A percentile compares a stretch with the other conserved stretches of the same genome.
Conservation (phyloP, 2,113 vertebrate species). For the Oncorhynchus mykiss region DNA sequence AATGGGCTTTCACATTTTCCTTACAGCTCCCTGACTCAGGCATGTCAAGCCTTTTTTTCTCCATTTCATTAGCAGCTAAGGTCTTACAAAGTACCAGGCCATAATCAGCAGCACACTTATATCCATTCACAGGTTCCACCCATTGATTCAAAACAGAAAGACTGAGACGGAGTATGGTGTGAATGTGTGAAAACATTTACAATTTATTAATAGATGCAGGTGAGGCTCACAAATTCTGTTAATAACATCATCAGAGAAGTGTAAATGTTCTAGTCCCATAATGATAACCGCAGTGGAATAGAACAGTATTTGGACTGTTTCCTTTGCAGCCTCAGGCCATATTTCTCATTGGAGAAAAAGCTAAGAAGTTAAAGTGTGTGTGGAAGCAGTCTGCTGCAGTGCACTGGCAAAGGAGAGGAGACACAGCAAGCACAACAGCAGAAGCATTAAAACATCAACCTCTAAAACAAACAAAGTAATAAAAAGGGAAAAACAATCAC, state of each 20-base stretch:
- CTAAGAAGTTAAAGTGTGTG: not conserved
- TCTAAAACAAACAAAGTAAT: constrained; percentile 13
- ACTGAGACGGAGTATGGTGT: constrained; percentile 11
- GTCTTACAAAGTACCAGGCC: too few species aligned
- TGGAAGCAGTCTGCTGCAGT: not conserved
- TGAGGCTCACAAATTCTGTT: constrained; percentile 40
- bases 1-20: too few species aligned
- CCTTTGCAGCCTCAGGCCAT: constrained; percentile 13
- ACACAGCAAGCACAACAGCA: constrained; percentile 12
- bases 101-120: too few species aligned
- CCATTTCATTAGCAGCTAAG: too few species aligned
- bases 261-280: constrained; percentile 20
- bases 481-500: constrained; percentile 32
- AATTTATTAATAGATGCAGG: constrained; percentile 71
- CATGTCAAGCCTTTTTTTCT: not conserved
- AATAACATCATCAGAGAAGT: constrained; percentile 30
- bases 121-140: too few species aligned
- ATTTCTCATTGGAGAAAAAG: constrained; percentile 20
- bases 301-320: constrained; percentile 29
- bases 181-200: constrained; percentile 70
- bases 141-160: too few species aligned
- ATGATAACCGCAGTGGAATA: constrained; percentile 22
- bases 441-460: constrained; percentile 13
- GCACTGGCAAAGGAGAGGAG: not conserved
- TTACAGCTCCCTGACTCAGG: not conserved